Base-by-base conservation (phyloP, 2,888 invertebrate genomes). In the Polia nebulosa region DNA sequence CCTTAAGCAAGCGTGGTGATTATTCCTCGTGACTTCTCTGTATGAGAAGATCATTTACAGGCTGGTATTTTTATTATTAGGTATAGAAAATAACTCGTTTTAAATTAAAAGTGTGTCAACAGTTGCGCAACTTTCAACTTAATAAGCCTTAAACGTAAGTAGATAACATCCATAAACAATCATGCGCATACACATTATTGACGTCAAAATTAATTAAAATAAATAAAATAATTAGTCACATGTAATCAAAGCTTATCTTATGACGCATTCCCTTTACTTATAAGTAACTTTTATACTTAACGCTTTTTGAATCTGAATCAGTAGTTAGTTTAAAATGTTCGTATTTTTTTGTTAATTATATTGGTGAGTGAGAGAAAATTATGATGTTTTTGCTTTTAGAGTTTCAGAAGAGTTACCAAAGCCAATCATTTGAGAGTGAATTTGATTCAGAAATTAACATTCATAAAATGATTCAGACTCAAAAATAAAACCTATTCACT, bases 261-360 rank as follows among this genome's bases (percentile, higher is more conserved):
- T 32, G 49, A 72, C 62, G 75, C 81, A 82, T 82, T 82, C 82
- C 81, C 81, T 82, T 82, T 52, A 72, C 69, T 71, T 56, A 2
- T 15, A 44, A 1, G 25, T 52, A 25, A 29, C 9, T 44, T 34
- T 56, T 27, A 15, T 17, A 20, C 3, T n/a, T 1, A 9, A 15
- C 0, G 7, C 7, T 56, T 67, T 76, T 72, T 75, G 66, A 77
- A 58, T 75, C 77, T 77, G 63, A 77, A 75, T 75, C 66, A 22
- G 2, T 4, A 11, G 34, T 80, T 59, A 68, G 45, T 72, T 59
- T 36, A 27, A 27, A 44, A 22, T 25, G 25, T 15, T 22, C 22
- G 44, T 39, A 25, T 5, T 52, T 51, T 41, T 49, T 11, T 22
- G 34, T 51, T 57, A 53, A 7, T 7, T 27, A 27, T 29, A 25